A percentile compares a stretch with the other conserved stretches of the same genome.
These are phyloP conservation scores for Rhynchopsitta pachyrhyncha DNA, from an alignment of 2,113 vertebrate species.

Conservation along the genomic window DNA sequence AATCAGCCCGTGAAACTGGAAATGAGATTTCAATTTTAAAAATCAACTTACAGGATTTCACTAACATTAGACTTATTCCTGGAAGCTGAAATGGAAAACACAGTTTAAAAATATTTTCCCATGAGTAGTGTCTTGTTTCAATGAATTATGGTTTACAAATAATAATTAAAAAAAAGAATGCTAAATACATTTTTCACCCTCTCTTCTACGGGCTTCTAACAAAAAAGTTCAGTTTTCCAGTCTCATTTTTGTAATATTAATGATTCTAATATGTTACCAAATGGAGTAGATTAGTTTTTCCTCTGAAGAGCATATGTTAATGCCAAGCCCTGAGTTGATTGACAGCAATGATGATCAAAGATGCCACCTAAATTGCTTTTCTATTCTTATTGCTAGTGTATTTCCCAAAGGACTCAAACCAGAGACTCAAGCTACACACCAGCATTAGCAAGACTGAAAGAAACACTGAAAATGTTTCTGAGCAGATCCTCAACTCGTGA, in stretches of 20 bases:
- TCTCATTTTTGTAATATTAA: constrained; percentile 43
- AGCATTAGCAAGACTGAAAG: constrained; percentile 55
- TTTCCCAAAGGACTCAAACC: constrained; percentile 59
- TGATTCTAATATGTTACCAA: constrained; percentile 49
- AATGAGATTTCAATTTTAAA: background rate
- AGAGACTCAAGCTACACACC: constrained; percentile 26
- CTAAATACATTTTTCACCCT: background rate
- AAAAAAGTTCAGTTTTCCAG: background rate
- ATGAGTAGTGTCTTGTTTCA: background rate
- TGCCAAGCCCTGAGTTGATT: constrained; percentile 42
- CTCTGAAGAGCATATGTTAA: constrained; percentile 64
- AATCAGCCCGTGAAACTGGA: background rate
- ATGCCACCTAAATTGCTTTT: constrained; percentile 61
- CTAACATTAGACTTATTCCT: background rate
- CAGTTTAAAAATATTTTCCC: background rate
- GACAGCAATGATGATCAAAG: constrained; percentile 59
- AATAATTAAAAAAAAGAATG: background rate
- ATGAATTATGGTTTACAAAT: background rate
- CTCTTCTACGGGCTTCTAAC: background rate
- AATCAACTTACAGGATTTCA: background rate
- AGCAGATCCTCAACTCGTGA: constrained; percentile 57
- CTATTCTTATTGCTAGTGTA: constrained; percentile 51
- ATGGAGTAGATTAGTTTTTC: constrained; percentile 61
- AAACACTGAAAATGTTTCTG: constrained; percentile 54
- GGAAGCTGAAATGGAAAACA: background rate